These are phyloP conservation scores for Cosmia trapezina DNA, from an alignment of 2,888 invertebrate species.

Conservation along the genomic window DNA sequence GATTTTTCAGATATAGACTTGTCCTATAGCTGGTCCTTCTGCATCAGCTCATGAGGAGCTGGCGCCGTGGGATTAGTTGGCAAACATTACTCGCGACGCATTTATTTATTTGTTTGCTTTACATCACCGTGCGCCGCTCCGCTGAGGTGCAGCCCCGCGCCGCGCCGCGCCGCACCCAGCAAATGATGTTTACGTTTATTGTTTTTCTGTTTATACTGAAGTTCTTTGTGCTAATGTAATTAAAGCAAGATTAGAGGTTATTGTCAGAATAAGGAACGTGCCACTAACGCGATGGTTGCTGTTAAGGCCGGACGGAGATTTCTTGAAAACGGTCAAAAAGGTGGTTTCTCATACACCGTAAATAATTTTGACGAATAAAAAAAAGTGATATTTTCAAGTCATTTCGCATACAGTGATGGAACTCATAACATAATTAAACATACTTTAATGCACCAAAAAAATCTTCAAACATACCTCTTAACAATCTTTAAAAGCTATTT, in stretches of 20 bases:
- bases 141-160: conserved; percentile 27
- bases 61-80: conserved; percentile 58
- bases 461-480: too few relatives aligned
- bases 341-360: too few relatives aligned
- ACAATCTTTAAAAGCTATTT: too few relatives aligned
- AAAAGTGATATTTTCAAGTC: too few relatives aligned
- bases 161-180: conserved; percentile 8
- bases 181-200: conserved; percentile 26
- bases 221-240: conserved; percentile 11
- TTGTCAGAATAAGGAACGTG: neutral
- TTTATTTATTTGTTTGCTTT: conserved; percentile 64
- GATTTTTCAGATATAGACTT: neutral
- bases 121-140: conserved; percentile 43
- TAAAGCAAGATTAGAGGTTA: conserved; percentile 4
- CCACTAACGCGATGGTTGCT: too few relatives aligned
- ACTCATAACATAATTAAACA: too few relatives aligned
- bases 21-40: conserved; percentile 25
- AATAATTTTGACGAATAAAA: too few relatives aligned
- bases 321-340: too few relatives aligned
- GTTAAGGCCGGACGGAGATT: too few relatives aligned
- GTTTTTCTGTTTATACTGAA: conserved; percentile 22
- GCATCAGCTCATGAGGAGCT: neutral
- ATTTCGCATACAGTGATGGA: too few relatives aligned
- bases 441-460: too few relatives aligned
- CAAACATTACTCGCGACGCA: conserved; percentile 59